Conservation (phyloP, 2,888 invertebrate genomes). For the Heliconius erato region DNA sequence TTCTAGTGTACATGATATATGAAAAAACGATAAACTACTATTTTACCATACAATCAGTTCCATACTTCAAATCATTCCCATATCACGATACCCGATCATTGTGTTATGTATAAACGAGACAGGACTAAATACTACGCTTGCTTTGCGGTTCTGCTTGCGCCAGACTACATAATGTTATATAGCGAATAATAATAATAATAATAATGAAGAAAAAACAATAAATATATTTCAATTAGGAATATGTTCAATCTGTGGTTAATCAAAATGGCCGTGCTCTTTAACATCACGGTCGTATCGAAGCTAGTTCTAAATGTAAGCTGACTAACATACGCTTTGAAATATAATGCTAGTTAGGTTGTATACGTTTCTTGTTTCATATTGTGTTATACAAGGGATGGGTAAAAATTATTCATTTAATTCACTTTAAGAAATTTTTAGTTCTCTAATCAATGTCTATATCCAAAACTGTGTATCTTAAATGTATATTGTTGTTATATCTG, state of each 20-base stretch:
- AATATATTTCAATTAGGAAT: not conserved
- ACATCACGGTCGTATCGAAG: slow-evolving; percentile 19
- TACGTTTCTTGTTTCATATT: slow-evolving; percentile 27
- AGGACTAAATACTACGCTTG: slow-evolving; percentile 49
- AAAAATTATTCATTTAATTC: not conserved
- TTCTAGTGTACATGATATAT: slow-evolving; percentile 42
- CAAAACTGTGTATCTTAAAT: slow-evolving; percentile 34
- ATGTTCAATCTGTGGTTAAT: slow-evolving; percentile 3
- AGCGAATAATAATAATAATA: not conserved
- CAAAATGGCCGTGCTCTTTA: slow-evolving; percentile 19
- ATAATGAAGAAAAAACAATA: not conserved
- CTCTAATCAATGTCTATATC: slow-evolving; percentile 22
- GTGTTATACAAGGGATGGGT: slow-evolving; percentile 28
- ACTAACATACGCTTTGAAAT: slow-evolving; percentile 46
- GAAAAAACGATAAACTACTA: not conserved
- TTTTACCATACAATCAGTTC: slow-evolving; percentile 51
- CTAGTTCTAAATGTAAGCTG: slow-evolving; percentile 43
- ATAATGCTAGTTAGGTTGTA: slow-evolving; percentile 36
- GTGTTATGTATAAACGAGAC: slow-evolving; percentile 44
- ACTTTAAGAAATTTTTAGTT: not conserved
- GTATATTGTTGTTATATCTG: slow-evolving; percentile 38
- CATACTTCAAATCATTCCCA: slow-evolving; percentile 49
- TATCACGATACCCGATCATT: slow-evolving; percentile 48
- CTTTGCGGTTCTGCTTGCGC: slow-evolving; percentile 53
- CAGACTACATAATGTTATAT: slow-evolving; percentile 38